Evolutionary conservation across 2,797 vertebrate genomes (phyloP).

Genomic region (Anguilla pacifica): DNA sequence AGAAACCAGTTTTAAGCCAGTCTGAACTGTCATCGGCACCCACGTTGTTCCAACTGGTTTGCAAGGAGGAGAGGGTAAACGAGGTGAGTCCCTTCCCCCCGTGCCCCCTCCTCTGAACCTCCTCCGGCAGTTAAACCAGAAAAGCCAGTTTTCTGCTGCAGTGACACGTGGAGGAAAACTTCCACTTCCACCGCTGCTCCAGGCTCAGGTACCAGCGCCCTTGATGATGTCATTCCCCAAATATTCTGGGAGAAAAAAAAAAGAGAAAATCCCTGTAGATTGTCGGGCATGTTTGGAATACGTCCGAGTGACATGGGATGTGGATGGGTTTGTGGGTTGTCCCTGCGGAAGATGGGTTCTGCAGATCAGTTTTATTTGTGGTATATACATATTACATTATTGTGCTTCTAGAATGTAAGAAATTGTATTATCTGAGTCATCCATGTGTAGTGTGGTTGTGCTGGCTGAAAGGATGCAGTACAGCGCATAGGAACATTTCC

Average conservation of each 20-base stretch:
- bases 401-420: neutral
- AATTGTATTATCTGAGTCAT: neutral
- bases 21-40: neutral
- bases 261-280: neutral
- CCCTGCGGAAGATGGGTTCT: neutral
- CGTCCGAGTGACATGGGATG: neutral
- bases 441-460: neutral
- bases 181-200: conserved; percentile 13
- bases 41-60: neutral
- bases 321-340: neutral
- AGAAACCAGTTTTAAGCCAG: neutral
- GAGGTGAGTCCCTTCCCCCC: conserved; percentile 3
- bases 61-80: neutral
- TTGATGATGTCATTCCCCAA: conserved; percentile 24
- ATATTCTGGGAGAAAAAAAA: neutral
- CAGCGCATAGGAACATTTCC: neutral
- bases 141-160: conserved; percentile 11
- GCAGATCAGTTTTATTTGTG: neutral
- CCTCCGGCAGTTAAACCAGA: conserved; percentile 26
- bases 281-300: neutral
- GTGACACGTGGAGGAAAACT: conserved; percentile 17
- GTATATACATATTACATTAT: too few relatives aligned
- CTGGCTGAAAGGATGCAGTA: neutral
- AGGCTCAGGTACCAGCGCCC: neutral
- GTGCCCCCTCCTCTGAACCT: neutral